Conservation (phyloP, 2,797 vertebrate species). For the Silurus lanzhouensis region DNA sequence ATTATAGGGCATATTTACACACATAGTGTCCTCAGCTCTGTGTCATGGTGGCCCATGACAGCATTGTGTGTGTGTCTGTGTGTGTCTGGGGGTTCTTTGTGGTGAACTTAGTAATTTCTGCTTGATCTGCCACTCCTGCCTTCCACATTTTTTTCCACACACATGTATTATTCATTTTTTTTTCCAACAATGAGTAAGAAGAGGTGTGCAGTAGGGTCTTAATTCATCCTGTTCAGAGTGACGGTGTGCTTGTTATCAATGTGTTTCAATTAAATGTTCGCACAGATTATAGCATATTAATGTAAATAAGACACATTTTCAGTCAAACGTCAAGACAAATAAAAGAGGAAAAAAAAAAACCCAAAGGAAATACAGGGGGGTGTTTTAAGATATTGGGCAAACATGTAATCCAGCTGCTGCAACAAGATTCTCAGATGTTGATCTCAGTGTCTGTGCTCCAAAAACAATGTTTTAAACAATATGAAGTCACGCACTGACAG, state of each 20-base stretch:
- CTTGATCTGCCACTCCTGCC: conserved; percentile 36
- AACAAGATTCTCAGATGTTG: neutral
- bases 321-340: neutral
- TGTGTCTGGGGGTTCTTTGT: neutral
- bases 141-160: conserved; percentile 49
- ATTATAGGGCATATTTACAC: conserved; percentile 2
- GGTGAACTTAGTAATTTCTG: conserved; percentile 38
- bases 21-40: neutral
- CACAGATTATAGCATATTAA: neutral
- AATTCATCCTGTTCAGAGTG: conserved; percentile 65
- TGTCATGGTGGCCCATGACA: conserved; percentile 17
- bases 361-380: neutral
- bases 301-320: neutral
- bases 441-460: neutral
- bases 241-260: no score
- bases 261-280: no score
- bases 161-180: conserved; percentile 72
- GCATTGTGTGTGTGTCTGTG: neutral
- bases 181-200: conserved; percentile 59
- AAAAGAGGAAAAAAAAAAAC: neutral
- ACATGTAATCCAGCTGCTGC: neutral
- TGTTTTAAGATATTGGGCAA: neutral
- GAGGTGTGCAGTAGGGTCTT: conserved; percentile 55
- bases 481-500: neutral
- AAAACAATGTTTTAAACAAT: neutral